Evolutionary conservation across 2,113 vertebrate genomes (phyloP).

Genomic region (Notarius lentiginosus): DNA sequence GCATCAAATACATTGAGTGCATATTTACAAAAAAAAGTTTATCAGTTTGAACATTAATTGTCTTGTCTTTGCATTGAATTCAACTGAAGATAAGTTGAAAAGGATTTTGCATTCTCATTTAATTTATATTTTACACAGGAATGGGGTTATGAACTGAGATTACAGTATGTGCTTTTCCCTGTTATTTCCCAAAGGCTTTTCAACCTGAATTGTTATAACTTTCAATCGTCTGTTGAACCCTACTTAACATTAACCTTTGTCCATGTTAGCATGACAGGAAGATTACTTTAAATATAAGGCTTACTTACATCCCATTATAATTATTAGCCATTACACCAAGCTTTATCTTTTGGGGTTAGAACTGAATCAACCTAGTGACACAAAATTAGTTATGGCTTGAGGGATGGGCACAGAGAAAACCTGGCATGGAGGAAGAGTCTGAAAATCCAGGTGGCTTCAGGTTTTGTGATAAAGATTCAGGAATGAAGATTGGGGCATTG

Average conservation of each 20-base stretch:
- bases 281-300: conserved; percentile 19
- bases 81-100: too few species aligned
- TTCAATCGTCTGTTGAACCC: conserved; percentile 6
- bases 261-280: neutral
- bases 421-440: neutral
- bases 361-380: neutral
- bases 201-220: neutral
- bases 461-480: neutral
- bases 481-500: neutral
- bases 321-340: conserved; percentile 15
- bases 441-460: neutral
- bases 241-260: neutral
- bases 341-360: neutral
- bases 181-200: neutral
- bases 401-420: neutral
- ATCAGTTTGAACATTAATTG: too few species aligned
- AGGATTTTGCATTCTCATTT: too few species aligned
- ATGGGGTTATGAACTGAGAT: too few species aligned
- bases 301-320: conserved; percentile 9
- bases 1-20: too few species aligned
- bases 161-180: neutral
- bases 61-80: too few species aligned
- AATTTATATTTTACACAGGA: too few species aligned
- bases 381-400: neutral
- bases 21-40: too few species aligned